These are phyloP conservation scores for Oligia strigilis DNA, from an alignment of 2,888 invertebrate genomes.

Conservation along the genomic window DNA sequence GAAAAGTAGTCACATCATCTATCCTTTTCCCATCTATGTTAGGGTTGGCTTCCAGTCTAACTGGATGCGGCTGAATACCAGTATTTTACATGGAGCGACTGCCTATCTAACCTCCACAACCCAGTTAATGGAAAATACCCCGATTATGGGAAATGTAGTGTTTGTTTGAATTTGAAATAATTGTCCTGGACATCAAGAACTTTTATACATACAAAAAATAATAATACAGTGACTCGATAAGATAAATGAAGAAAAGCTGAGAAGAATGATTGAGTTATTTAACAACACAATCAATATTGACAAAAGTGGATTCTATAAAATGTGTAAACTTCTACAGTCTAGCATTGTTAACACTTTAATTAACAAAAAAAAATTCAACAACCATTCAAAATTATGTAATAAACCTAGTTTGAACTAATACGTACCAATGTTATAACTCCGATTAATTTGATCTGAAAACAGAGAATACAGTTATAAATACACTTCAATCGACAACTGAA, in stretches of 20 bases:
- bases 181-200: neutral
- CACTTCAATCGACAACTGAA: constrained; percentile 39
- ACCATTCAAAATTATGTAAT: neutral
- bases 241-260: neutral
- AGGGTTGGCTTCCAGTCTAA: too few relatives aligned
- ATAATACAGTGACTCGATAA: too few relatives aligned
- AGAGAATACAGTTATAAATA: constrained; percentile 60
- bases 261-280: neutral
- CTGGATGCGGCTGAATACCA: too few relatives aligned
- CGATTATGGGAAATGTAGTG: neutral
- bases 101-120: too few relatives aligned
- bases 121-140: too few relatives aligned
- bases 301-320: neutral
- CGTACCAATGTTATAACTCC: constrained; percentile 57
- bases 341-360: neutral
- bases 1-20: neutral
- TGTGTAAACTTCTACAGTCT: neutral
- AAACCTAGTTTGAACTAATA: constrained; percentile 34
- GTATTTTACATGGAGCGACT: too few relatives aligned
- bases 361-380: neutral
- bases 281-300: neutral
- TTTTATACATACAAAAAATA: neutral
- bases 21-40: too few relatives aligned
- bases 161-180: neutral
- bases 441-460: constrained; percentile 62